Evolutionary conservation across 2,797 vertebrate genomes (phyloP).

Genomic region (Phoxinus dragarum): DNA sequence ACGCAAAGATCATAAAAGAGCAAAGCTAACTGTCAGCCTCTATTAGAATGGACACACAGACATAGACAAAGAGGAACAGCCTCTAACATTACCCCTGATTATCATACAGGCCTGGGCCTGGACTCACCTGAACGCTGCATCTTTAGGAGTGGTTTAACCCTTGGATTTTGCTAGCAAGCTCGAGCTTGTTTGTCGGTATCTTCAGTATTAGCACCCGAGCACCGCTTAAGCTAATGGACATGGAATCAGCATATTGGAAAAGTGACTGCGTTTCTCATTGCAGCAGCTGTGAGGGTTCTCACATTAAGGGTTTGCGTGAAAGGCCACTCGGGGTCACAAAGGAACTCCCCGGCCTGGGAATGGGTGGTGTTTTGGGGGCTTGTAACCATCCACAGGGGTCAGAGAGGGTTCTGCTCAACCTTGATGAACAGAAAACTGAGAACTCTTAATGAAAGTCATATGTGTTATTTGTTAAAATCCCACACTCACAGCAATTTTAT

Average conservation of each 20-base stretch:
- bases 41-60: constrained; percentile 88
- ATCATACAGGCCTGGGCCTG: constrained; percentile 86
- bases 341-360: constrained; percentile 29
- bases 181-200: constrained; percentile 32
- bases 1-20: constrained; percentile 94
- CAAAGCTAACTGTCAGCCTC: constrained; percentile 93
- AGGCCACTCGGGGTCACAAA: constrained; percentile 50
- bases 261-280: neutral
- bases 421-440: constrained; percentile 41
- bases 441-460: constrained; percentile 53
- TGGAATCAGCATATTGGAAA: neutral
- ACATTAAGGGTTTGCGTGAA: constrained; percentile 42
- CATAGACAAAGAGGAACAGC: constrained; percentile 88
- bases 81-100: constrained; percentile 87
- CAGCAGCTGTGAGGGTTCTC: constrained; percentile 62
- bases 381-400: constrained; percentile 24
- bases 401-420: constrained; percentile 34
- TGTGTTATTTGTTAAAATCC: constrained; percentile 40
- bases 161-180: constrained; percentile 50
- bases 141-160: constrained; percentile 35
- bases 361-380: constrained; percentile 38
- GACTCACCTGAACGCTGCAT: constrained; percentile 77
- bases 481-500: constrained; percentile 16
- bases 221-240: constrained; percentile 21
- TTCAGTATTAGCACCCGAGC: constrained; percentile 21